Evolutionary conservation across 2,888 invertebrate species (phyloP), one percentile per base, ranked within the genome.

Genomic region (Tipula unca): DNA sequence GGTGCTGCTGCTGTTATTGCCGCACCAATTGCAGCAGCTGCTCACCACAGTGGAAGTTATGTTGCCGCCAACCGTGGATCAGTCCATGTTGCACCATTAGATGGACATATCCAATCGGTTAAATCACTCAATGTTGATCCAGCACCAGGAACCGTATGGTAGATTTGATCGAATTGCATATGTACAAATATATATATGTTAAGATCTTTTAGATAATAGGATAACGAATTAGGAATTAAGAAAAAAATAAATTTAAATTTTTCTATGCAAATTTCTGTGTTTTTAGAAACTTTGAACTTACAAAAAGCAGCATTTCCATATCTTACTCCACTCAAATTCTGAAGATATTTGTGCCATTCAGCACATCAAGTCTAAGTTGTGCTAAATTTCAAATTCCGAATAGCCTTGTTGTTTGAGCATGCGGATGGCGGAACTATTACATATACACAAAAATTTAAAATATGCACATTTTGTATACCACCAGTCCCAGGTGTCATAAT

Each of bases 1-100:
- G 69, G 69, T 25, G 69, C 25, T 25, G 69, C 69, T 25, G 69
- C 69, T 25, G 69, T 69, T 25, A 25, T 69, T 69, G 69, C 25
- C 25, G 69, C 69, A 69, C 69, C 69, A 69, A 25, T 69, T 25
- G 69, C 25, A 1, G 69, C 25, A 1, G 69, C 69, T 8, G 69
- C 69, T 69, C 69, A 69, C n/a, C 69, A 69, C 13, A 69, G 69
- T 69, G 69, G 69, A 69, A 69, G 69, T 69, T 69, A 69, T 69
- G 69, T 69, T 20, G 69, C 69, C 10, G 69, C 69, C 25, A 69
- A 69, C 10, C 69, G 69, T 69, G 69, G 69, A 3, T 69, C 69
- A 13, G 69, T 69, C 3, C 69, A 69, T 69, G 69, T 69, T 69
- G 69, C 69, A 0, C 69, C 69, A 69, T 25, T 69, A 20, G 69